Percentiles rank a stretch among this genome's conserved stretches.
phyloP scores from a whole-genome alignment of 2,113 vertebrate genomes.

The Struthio camelus region DNA sequence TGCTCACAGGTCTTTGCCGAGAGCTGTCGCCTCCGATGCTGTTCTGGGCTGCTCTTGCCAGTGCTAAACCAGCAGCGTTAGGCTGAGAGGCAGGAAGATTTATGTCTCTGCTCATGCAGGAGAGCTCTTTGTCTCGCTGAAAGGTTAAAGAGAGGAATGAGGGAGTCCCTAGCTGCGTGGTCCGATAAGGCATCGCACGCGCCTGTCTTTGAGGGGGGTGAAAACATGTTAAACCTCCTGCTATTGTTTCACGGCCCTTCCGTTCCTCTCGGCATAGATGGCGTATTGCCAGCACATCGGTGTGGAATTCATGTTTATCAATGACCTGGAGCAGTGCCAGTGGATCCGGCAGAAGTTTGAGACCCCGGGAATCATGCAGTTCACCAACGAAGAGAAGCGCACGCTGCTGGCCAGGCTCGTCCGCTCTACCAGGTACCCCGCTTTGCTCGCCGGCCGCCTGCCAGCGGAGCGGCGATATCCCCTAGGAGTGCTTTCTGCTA shows the following conservation, averaged over 20 bases:
- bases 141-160: background rate
- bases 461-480: background rate
- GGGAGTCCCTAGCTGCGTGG: background rate
- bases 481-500: too few species aligned
- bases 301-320: slow-evolving; percentile 98
- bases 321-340: slow-evolving; percentile 93
- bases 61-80: fast-evolving
- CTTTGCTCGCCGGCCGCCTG: background rate
- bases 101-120: fast-evolving
- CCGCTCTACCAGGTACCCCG: slow-evolving; percentile 87
- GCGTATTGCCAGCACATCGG: slow-evolving; percentile 95
- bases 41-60: background rate
- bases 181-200: fast-evolving
- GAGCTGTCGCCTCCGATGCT: too few species aligned
- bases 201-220: background rate
- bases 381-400: slow-evolving; percentile 88
- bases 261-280: slow-evolving; percentile 59
- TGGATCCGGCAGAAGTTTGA: slow-evolving; percentile 97
- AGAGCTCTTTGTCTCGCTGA: background rate
- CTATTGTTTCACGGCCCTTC: background rate
- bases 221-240: background rate
- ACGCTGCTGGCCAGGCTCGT: slow-evolving; percentile 88
- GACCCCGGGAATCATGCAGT: slow-evolving; percentile 90
- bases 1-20: too few species aligned
- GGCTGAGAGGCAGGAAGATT: background rate